Evolutionary conservation across 2,888 invertebrate genomes (phyloP).

Genomic region (Apamea epomidion): DNA sequence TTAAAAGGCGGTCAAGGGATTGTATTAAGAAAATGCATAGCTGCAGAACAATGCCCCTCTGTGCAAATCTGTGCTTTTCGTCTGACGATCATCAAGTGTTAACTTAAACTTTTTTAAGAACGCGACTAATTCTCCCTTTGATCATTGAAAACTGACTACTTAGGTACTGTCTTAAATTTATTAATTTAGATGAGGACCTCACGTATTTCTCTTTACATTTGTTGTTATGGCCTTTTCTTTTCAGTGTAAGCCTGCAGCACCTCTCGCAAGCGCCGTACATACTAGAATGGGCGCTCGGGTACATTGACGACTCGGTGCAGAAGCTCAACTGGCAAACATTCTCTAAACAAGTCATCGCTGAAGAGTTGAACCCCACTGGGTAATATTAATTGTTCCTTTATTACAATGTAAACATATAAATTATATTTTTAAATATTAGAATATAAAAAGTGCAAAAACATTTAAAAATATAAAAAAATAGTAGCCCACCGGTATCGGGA

Average conservation of each 20-base stretch:
- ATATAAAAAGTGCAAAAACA: too few species aligned
- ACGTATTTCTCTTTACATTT: not conserved
- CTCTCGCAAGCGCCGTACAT: constrained; percentile 82
- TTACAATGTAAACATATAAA: too few species aligned
- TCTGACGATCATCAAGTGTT: too few species aligned
- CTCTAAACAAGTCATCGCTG: constrained; percentile 77
- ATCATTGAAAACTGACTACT: not conserved
- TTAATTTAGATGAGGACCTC: not conserved
- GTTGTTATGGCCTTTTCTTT: constrained; percentile 29
- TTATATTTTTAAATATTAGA: too few species aligned
- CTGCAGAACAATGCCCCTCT: too few species aligned
- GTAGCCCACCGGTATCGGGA: too few species aligned
- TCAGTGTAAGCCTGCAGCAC: constrained; percentile 80
- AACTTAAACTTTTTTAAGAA: not conserved
- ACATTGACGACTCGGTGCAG: constrained; percentile 79
- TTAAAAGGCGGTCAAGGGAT: not conserved
- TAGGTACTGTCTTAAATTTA: not conserved
- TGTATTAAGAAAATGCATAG: not conserved
- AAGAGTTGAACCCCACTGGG: constrained; percentile 81
- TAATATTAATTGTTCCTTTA: constrained; percentile 57
- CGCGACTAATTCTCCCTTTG: too few species aligned
- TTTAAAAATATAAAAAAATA: too few species aligned
- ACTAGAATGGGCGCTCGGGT: constrained; percentile 83
- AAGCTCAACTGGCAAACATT: constrained; percentile 82
- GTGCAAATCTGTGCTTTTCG: too few species aligned